Evolutionary conservation across 2,113 vertebrate species (phyloP), one percentile per base, ranked within the genome.

Genomic region (Poicephalus gulielmi): DNA sequence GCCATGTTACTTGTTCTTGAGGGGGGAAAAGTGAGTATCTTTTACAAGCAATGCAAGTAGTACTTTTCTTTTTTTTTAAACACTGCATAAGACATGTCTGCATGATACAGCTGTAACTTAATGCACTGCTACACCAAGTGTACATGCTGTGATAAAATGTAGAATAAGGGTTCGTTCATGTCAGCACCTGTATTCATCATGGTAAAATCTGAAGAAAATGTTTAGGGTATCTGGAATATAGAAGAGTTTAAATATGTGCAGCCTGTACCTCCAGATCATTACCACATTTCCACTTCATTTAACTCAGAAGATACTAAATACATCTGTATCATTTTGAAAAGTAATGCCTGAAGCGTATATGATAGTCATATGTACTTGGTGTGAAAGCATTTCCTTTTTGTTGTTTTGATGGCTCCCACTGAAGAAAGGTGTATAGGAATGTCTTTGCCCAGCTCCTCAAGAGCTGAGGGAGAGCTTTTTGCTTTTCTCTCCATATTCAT

Each of bases 71-170:
- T 55, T 25, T 53, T 59, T 37, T 52, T 46, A 18, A 41, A 49
- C 59, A 30, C 15, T 10, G 1, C 22, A 4, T 53, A 53, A 43
- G 31, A 11, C 35, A 70, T 59, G 22, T 9, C 46, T 86, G n/a
- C 31, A 12, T 27, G 13, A 35, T 39, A 67, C 9, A 41, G 37
- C 3, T 52, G 8, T 30, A 55, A 37, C 18, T 67, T 50, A 17
- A 41, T 55, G 10, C 28, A 8, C 23, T 80, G 14, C 19, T 59
- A 5, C 25, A 7, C 19, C 17, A 17, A 3, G 10, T 57, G 24
- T 35, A 11, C 35, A 13, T 0, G 0, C 44, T 59, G 13, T 27
- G 37, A 67, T 52, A 20, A 67, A 91, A 46, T 18, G 60, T 11
- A 82, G 37, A 44, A 11, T 55, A 50, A 68, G 44, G 11, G 12